A percentile compares a stretch with the other conserved stretches of the same genome.
These are phyloP conservation scores for Baronia brevicornis DNA, from an alignment of 2,888 invertebrate genomes.

Conservation along the genomic window DNA sequence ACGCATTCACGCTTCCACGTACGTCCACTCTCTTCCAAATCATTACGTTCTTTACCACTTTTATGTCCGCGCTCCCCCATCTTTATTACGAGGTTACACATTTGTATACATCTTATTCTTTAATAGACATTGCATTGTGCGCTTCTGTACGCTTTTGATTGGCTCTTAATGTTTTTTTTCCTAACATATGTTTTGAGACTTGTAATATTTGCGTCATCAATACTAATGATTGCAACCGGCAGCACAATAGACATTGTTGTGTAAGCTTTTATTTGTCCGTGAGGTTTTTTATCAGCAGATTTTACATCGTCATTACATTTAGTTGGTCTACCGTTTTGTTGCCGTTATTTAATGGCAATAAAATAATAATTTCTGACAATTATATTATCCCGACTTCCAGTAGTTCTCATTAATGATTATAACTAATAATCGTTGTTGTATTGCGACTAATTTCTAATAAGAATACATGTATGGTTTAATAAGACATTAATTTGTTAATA, in stretches of 20 bases:
- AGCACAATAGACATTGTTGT: slow-evolving; percentile 69
- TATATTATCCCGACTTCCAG: slow-evolving; percentile 25
- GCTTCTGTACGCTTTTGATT: slow-evolving; percentile 53
- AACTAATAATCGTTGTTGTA: slow-evolving; percentile 27
- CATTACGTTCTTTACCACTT: slow-evolving; percentile 65
- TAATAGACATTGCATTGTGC: slow-evolving; percentile 34
- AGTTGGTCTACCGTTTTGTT: slow-evolving; percentile 54
- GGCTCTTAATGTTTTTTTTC: slow-evolving; percentile 58
- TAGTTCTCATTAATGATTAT: slow-evolving; percentile 27
- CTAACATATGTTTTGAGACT: slow-evolving; percentile 45
- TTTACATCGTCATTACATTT: slow-evolving; percentile 69
- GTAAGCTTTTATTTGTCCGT: slow-evolving; percentile 39
- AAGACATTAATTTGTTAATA: slow-evolving; percentile 23
- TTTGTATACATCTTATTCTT: slow-evolving; percentile 54
- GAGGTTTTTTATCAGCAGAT: slow-evolving; percentile 40
- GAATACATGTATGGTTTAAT: slow-evolving; percentile 14
- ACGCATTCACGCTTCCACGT: slow-evolving; percentile 55
- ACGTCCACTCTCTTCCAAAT: slow-evolving; percentile 70
- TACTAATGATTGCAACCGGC: slow-evolving; percentile 70
- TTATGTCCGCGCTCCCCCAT: slow-evolving; percentile 50
- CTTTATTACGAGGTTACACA: slow-evolving; percentile 52
- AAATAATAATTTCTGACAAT: slow-evolving; percentile 41
- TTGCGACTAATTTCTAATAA: slow-evolving; percentile 17
- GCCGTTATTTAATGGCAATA: slow-evolving; percentile 52
- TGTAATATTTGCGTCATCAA: slow-evolving; percentile 71